Conservation (phyloP, 2,888 invertebrate species). For the Idaea biselata region DNA sequence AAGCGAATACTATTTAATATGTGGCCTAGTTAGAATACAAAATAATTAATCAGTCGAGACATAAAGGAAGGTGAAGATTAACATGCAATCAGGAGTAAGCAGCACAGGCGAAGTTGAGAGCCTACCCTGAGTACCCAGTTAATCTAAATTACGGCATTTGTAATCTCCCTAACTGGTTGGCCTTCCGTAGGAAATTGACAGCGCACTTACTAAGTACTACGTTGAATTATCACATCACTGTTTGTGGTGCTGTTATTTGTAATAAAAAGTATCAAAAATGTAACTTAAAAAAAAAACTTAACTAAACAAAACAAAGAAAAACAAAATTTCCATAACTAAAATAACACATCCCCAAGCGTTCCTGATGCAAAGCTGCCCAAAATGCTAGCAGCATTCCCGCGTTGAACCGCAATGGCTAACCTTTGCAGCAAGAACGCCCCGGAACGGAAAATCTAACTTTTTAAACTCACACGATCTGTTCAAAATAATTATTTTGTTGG, state of each 20-base stretch:
- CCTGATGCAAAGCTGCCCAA: no score
- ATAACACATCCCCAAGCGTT: no score
- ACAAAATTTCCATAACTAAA: no score
- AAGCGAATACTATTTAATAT: neutral
- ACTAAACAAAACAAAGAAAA: no score
- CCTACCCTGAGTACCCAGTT: slow-evolving; percentile 14
- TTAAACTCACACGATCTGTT: no score
- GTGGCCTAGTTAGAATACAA: slow-evolving; percentile 1
- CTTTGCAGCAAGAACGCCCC: no score
- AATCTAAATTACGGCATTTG: slow-evolving; percentile 36
- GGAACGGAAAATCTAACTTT: no score
- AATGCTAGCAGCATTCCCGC: no score
- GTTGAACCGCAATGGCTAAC: no score
- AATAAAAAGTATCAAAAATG: no score
- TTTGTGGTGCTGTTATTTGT: neutral
- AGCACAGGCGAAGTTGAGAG: slow-evolving; percentile 23
- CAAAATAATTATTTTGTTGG: no score
- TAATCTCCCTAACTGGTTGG: slow-evolving; percentile 29
- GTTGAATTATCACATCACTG: neutral
- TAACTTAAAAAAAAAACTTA: no score
- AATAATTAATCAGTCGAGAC: slow-evolving; percentile 15
- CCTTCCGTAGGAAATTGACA: slow-evolving; percentile 16
- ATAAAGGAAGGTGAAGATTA: slow-evolving; percentile 32
- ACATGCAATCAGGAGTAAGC: slow-evolving; percentile 31
- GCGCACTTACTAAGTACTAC: neutral